A percentile compares a stretch with the other conserved stretches of the same genome.
Conservation (phyloP, 2,113 vertebrate genomes). For the Vanacampus margaritifer region DNA sequence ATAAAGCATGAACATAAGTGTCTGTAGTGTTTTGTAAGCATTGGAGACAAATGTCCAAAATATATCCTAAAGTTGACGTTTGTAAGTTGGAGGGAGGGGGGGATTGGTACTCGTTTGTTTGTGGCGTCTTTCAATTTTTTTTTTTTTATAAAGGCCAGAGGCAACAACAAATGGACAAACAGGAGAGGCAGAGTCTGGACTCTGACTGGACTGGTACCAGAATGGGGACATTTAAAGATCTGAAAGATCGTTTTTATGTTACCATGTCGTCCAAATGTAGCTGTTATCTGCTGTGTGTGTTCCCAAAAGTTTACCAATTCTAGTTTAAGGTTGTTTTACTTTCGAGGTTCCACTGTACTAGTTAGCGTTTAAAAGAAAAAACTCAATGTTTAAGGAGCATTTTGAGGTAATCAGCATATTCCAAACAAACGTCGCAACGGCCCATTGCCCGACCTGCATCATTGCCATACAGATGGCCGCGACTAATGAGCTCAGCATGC, state of each 20-base stretch:
- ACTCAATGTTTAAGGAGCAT: constrained; percentile 30
- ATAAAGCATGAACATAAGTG: too few species aligned
- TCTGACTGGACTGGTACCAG: not conserved
- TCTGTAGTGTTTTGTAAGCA: too few species aligned
- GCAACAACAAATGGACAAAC: constrained; percentile 38
- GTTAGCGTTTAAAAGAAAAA: not conserved
- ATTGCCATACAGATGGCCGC: constrained; percentile 71
- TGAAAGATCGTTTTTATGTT: constrained; percentile 44
- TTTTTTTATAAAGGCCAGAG: constrained; percentile 71
- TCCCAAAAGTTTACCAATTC: not conserved
- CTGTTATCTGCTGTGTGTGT: constrained; percentile 76
- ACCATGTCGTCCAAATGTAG: constrained; percentile 64
- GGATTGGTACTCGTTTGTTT: constrained; percentile 61
- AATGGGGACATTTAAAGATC: not conserved
- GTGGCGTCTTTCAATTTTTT: constrained; percentile 63
- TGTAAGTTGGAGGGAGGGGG: not conserved
- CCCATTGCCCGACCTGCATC: constrained; percentile 65
- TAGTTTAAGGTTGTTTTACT: not conserved
- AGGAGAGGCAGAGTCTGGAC: constrained; percentile 4
- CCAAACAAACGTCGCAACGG: constrained; percentile 48
- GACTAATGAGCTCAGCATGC: constrained; percentile 73
- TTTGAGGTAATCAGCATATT: constrained; percentile 38
- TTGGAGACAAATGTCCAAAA: too few species aligned
- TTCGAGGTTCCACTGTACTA: not conserved
- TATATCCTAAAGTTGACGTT: not conserved